phyloP scores from a whole-genome alignment of 2,797 vertebrate genomes.

The Hemibagrus guttatus region DNA sequence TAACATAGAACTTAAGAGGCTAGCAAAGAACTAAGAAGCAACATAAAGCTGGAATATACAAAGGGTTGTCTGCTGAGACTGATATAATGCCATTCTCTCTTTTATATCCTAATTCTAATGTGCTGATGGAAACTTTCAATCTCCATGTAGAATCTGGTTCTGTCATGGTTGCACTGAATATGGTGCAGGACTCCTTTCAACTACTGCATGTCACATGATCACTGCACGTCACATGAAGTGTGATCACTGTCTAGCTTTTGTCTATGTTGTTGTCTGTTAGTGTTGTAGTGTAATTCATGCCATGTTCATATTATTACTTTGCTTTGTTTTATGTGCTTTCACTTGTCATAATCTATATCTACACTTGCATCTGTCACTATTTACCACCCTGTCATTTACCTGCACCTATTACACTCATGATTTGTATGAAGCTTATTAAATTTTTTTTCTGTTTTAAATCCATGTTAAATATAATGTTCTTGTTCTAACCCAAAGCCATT shows the following conservation, averaged over 20 bases:
- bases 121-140: neutral
- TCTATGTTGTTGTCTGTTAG: neutral
- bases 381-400: neutral
- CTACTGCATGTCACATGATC: neutral
- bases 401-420: neutral
- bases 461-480: slow-evolving; percentile 33
- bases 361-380: neutral
- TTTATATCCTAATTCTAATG: neutral
- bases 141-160: neutral
- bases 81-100: neutral
- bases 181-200: neutral
- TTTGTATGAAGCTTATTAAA: neutral
- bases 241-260: neutral
- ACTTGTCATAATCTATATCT: neutral
- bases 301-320: neutral
- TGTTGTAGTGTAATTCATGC: neutral
- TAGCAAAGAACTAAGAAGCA: neutral
- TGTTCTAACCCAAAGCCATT: slow-evolving; percentile 35
- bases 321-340: neutral
- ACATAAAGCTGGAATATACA: neutral
- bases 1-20: neutral
- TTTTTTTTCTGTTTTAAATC: slow-evolving; percentile 9
- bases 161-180: neutral
- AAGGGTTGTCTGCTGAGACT: neutral
- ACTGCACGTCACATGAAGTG: neutral